These are phyloP conservation scores for Pandemis cinnamomeana DNA, from an alignment of 2,888 invertebrate genomes.

Conservation along the genomic window DNA sequence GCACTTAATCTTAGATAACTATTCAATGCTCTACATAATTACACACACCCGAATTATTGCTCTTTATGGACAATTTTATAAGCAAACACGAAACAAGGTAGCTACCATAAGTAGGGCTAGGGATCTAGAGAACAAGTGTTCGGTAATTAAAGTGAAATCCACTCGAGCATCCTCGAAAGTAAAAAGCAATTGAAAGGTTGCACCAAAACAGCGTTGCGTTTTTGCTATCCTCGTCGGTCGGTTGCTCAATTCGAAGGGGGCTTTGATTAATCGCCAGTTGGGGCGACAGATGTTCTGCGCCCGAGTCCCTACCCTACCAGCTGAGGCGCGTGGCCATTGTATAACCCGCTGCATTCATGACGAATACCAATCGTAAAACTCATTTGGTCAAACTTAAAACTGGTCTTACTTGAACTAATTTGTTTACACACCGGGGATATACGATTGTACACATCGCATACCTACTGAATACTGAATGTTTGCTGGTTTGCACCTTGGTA, in stretches of 20 bases:
- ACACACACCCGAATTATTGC: neutral
- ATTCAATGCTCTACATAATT: neutral
- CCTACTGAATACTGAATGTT: slow-evolving; percentile 11
- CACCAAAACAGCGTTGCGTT: slow-evolving; percentile 35
- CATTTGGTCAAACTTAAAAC: slow-evolving; percentile 23
- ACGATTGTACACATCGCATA: neutral
- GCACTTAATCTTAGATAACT: neutral
- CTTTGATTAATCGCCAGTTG: slow-evolving; percentile 75
- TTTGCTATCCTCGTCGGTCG: slow-evolving; percentile 33
- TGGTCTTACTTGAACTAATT: slow-evolving; percentile 24
- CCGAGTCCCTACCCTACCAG: slow-evolving; percentile 48
- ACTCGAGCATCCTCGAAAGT: slow-evolving; percentile 28
- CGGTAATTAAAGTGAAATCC: slow-evolving; percentile 23
- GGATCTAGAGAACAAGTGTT: slow-evolving; percentile 29
- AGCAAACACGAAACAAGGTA: slow-evolving; percentile 4
- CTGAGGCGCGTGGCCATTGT: slow-evolving; percentile 75
- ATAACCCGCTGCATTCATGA: slow-evolving; percentile 50
- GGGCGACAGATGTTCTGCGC: slow-evolving; percentile 77
- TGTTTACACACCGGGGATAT: slow-evolving; percentile 17
- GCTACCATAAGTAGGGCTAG: neutral
- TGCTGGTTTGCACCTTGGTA: slow-evolving; percentile 17
- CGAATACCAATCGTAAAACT: slow-evolving; percentile 44
- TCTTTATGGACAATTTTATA: neutral
- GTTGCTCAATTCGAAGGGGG: slow-evolving; percentile 68
- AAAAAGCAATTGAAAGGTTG: slow-evolving; percentile 34